A percentile compares a stretch with the other conserved stretches of the same genome.
Conservation (phyloP, 2,888 invertebrate genomes). For the Ischnura elegans region DNA sequence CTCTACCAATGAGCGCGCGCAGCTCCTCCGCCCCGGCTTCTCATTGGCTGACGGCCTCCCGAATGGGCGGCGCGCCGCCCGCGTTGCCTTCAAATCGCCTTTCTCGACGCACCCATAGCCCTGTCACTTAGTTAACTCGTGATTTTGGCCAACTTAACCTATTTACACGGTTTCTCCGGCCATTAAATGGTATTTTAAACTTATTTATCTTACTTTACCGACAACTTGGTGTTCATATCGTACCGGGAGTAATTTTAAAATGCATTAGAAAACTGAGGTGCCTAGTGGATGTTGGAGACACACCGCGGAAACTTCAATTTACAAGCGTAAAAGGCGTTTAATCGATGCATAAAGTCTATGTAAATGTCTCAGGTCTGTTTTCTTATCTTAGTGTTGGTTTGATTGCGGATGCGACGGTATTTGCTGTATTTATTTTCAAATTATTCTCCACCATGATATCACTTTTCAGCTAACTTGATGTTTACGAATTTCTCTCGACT, state of each 20-base stretch:
- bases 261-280: not conserved
- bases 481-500: no score
- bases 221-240: not conserved
- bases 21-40: not conserved
- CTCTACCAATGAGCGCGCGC: constrained; percentile 49
- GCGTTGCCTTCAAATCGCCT: constrained; percentile 56
- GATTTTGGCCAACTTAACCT: not conserved
- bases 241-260: not conserved
- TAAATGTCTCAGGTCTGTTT: not conserved
- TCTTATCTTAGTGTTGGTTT: not conserved
- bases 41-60: not conserved
- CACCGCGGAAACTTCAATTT: no score
- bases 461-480: no score
- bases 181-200: not conserved
- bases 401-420: not conserved
- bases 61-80: constrained; percentile 61
- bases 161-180: no score
- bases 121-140: not conserved
- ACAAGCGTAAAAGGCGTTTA: no score
- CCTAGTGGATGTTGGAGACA: no score
- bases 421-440: not conserved
- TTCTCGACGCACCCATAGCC: not conserved
- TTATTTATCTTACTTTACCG: not conserved
- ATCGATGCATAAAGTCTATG: no score
- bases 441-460: not conserved